Evolutionary conservation across 2,797 vertebrate species (phyloP), one percentile per base, ranked within the genome.

Genomic region (Schizopygopsis malacanthus): DNA sequence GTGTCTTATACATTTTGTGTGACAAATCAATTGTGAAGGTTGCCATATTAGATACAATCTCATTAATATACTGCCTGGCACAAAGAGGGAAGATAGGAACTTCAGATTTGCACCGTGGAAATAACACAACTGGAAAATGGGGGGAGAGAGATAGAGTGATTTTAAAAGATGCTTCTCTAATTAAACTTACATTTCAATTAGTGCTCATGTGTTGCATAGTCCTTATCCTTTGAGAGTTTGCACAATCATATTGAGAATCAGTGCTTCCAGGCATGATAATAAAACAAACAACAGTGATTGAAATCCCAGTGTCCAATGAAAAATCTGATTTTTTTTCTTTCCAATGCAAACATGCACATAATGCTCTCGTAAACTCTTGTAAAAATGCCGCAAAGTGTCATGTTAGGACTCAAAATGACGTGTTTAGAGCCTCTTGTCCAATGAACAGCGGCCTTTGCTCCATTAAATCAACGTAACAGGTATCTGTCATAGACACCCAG

Each of bases 21-120:
- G 91, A 92, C 88, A 37, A 92, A 92, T 91, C 75, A 39, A 88
- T 93, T 91, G 92, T 86, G 89, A 93, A 89, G 88, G 85, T 80
- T 88, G 91, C 86, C 92, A 65, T 91, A 93, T 93, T 78, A 88
- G 82, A 89, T 85, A 22, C 82, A 61, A 88, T 71, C 80, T 92
- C 84, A 91, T 85, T 91, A 88, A 54, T 87, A 88, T 89, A 93
- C 87, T 91, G 86, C 81, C 93, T 86, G 75, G 83, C 25, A 85
- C 87, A 52, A 80, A 80, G 56, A 45, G 54, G 77, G 65, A 41
- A 82, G 22, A 76, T 61, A 54, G 9, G 11, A 77, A 56, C 61
- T 54, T 39, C 2, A 84, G 61, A 78, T n/a, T 18, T 43, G 56
- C 47, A 84, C 39, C 22, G 39, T 52, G 75, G 13, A 52, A 69